Percentiles rank a stretch among this genome's conserved stretches.
Evolutionary conservation across 2,888 invertebrate genomes (phyloP).

Genomic region (Argyresthia goedartella): DNA sequence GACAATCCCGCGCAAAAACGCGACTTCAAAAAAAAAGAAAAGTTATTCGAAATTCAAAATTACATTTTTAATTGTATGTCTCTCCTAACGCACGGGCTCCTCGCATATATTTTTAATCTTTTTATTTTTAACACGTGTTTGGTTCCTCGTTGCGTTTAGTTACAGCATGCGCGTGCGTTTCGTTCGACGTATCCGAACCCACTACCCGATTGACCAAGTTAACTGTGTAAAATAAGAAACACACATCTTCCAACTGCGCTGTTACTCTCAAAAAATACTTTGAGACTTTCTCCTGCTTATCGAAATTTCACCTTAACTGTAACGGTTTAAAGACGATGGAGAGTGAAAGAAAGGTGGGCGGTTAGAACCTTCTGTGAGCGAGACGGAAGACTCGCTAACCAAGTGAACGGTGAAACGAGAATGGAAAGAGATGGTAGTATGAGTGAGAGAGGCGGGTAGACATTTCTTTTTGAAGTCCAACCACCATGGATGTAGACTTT

Average conservation of each 20-base stretch:
- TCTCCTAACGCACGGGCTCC: background rate
- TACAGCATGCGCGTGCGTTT: slow-evolving; percentile 26
- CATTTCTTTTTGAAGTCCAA: slow-evolving; percentile 43
- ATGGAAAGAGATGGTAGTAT: slow-evolving; percentile 54
- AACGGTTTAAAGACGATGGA: slow-evolving; percentile 11
- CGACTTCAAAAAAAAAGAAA: slow-evolving; percentile 10
- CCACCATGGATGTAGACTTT: too few relatives aligned
- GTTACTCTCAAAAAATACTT: slow-evolving; percentile 33
- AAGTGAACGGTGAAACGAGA: slow-evolving; percentile 71
- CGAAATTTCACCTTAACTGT: slow-evolving; percentile 13
- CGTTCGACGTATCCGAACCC: slow-evolving; percentile 40
- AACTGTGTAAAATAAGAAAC: slow-evolving; percentile 65
- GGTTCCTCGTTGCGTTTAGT: background rate
- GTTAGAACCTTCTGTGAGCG: slow-evolving; percentile 37
- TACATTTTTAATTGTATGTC: slow-evolving; percentile 24
- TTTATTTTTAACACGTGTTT: slow-evolving; percentile 11
- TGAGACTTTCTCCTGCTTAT: slow-evolving; percentile 21
- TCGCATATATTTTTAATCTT: background rate
- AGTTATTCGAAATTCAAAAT: slow-evolving; percentile 19
- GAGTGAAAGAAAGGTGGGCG: slow-evolving; percentile 4
- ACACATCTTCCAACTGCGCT: slow-evolving; percentile 48
- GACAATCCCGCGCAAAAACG: slow-evolving; percentile 37
- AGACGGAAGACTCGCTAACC: slow-evolving; percentile 50
- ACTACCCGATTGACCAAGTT: slow-evolving; percentile 70
- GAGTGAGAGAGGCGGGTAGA: slow-evolving; percentile 37